phyloP scores from a whole-genome alignment of 2,888 invertebrate genomes.

The Noctua pronuba region DNA sequence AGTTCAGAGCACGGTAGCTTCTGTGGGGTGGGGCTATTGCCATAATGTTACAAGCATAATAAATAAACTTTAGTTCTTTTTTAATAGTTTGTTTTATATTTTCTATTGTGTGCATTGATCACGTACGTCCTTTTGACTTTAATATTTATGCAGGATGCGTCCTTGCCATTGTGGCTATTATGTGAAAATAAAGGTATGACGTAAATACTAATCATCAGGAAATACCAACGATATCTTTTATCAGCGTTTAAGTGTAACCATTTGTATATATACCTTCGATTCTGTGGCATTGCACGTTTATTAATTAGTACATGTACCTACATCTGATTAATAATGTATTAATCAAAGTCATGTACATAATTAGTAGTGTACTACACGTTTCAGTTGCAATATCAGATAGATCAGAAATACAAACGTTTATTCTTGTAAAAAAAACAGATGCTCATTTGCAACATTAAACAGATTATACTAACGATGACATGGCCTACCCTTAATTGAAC shows the following conservation, averaged over 20 bases:
- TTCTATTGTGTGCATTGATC: conserved; percentile 5
- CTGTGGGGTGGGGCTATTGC: neutral
- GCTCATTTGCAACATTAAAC: neutral
- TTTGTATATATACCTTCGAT: neutral
- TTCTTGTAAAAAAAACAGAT: neutral
- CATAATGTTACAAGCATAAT: conserved; percentile 1
- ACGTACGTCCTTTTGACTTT: conserved; percentile 33
- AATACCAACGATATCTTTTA: conserved; percentile 36
- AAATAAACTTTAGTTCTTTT: neutral
- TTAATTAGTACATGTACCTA: conserved; percentile 21
- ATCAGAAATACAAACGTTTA: neutral
- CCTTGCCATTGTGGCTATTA: conserved; percentile 37
- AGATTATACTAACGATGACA: neutral
- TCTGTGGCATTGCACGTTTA: conserved; percentile 10
- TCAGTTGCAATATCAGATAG: conserved; percentile 7
- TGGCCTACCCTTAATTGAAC: conserved; percentile 12
- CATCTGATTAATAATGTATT: conserved; percentile 18
- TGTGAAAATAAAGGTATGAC: conserved; percentile 40
- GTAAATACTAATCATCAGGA: conserved; percentile 49
- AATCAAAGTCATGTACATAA: conserved; percentile 17
- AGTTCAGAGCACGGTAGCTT: neutral
- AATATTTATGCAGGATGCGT: conserved; percentile 22
- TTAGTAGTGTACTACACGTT: conserved; percentile 25
- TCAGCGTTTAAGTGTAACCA: conserved; percentile 13
- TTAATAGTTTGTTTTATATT: conserved; percentile 9